A percentile compares a stretch with the other conserved stretches of the same genome.
Evolutionary conservation across 2,113 vertebrate species (phyloP).

Genomic region (Triplophysa dalaica): DNA sequence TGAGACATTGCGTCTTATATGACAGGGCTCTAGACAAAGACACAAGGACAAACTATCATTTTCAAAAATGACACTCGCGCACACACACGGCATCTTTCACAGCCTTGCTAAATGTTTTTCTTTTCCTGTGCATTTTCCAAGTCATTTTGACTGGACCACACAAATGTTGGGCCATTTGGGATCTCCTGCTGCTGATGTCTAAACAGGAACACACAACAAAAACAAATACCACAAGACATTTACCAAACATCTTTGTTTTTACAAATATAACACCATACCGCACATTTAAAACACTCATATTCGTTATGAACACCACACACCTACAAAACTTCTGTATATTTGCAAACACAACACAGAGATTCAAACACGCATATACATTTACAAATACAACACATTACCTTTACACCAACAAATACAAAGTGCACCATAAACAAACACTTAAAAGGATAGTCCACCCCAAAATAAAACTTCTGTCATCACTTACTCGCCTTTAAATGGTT

Average conservation of each 20-base stretch:
- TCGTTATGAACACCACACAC: too few relatives aligned
- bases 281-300: too few relatives aligned
- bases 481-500: too few relatives aligned
- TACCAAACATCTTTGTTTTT: not conserved
- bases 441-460: too few relatives aligned
- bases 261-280: too few relatives aligned
- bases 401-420: too few relatives aligned
- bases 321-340: too few relatives aligned
- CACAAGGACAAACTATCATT: slow-evolving; percentile 7
- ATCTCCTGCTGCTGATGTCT: not conserved
- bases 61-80: not conserved
- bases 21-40: not conserved
- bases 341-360: too few relatives aligned
- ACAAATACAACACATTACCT: too few relatives aligned
- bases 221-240: not conserved
- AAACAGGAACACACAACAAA: slow-evolving; percentile 1
- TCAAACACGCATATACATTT: too few relatives aligned
- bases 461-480: too few relatives aligned
- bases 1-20: not conserved
- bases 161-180: not conserved
- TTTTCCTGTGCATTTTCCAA: not conserved
- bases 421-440: too few relatives aligned
- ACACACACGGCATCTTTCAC: not conserved
- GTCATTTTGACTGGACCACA: not conserved
- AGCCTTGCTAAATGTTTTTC: not conserved